These are phyloP conservation scores for Ophion ventricosus DNA, from an alignment of 2,888 invertebrate species.

Conservation along the genomic window DNA sequence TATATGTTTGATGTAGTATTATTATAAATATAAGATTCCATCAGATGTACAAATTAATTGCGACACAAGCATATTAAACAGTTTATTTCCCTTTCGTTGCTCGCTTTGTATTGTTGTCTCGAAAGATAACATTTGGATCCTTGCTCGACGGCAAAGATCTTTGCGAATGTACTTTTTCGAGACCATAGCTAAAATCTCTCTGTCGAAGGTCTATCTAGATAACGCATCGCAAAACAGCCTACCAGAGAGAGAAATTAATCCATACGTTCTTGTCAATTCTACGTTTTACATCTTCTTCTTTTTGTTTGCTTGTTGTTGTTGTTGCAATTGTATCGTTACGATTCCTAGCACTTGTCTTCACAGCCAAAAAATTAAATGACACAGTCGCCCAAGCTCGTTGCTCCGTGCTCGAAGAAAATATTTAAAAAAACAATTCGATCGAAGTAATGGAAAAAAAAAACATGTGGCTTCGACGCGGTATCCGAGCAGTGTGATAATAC, in stretches of 20 bases:
- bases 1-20: slow-evolving; percentile 2
- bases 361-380: slow-evolving; percentile 63
- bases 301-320: too few species aligned
- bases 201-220: not conserved
- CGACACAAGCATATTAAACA: slow-evolving; percentile 52
- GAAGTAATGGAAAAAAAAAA: not conserved
- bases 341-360: slow-evolving; percentile 44
- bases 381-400: slow-evolving; percentile 5
- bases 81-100: not conserved
- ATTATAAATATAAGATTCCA: slow-evolving; percentile 58
- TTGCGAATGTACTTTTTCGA: slow-evolving; percentile 16
- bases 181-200: slow-evolving; percentile 2
- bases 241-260: slow-evolving; percentile 31
- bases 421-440: not conserved
- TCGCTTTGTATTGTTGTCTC: not conserved
- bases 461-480: not conserved
- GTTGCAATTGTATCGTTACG: slow-evolving; percentile 3
- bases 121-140: not conserved
- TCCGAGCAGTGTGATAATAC: not conserved
- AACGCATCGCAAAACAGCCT: slow-evolving; percentile 27
- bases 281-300: not conserved
- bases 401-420: not conserved
- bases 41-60: slow-evolving; percentile 69
- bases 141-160: not conserved
- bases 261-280: not conserved